Evolutionary conservation across 2,888 invertebrate genomes (phyloP).

Genomic region (Xestoiulus laeticollis): DNA sequence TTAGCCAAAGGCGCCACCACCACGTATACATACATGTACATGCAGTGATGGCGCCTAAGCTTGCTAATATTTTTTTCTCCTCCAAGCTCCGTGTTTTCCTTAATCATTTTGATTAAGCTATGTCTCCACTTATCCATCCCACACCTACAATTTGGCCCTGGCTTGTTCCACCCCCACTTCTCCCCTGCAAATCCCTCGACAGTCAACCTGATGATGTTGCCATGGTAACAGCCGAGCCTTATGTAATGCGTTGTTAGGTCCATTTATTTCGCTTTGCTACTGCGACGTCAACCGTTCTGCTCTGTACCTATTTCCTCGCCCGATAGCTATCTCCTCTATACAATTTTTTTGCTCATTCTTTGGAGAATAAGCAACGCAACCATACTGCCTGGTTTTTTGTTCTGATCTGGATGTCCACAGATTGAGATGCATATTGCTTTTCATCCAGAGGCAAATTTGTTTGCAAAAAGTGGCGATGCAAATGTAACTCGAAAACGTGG

Average conservation of each 20-base stretch:
- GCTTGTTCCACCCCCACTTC: not conserved
- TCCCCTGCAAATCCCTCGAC: conserved; percentile 6
- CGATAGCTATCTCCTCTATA: not conserved
- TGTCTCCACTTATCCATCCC: not conserved
- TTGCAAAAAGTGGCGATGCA: not conserved
- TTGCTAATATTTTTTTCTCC: not conserved
- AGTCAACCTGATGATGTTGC: conserved; percentile 35
- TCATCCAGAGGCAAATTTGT: not conserved
- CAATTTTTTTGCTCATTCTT: not conserved
- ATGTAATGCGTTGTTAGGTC: conserved; percentile 39
- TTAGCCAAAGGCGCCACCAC: not conserved
- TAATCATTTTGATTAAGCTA: conserved; percentile 34
- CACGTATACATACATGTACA: no score
- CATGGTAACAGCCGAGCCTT: conserved; percentile 11
- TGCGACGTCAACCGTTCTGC: conserved; percentile 27
- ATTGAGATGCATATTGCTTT: not conserved
- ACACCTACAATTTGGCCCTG: not conserved
- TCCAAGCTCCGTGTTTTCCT: not conserved
- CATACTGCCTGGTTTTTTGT: not conserved
- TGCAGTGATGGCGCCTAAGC: not conserved
- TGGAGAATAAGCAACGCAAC: not conserved
- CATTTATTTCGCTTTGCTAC: conserved; percentile 39
- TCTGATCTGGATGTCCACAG: not conserved
- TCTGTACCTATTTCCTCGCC: not conserved
- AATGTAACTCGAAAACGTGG: not conserved